Percentiles rank a stretch among this genome's conserved stretches.
phyloP scores from a whole-genome alignment of 2,113 vertebrate genomes.

The Ornithorhynchus anatinus region DNA sequence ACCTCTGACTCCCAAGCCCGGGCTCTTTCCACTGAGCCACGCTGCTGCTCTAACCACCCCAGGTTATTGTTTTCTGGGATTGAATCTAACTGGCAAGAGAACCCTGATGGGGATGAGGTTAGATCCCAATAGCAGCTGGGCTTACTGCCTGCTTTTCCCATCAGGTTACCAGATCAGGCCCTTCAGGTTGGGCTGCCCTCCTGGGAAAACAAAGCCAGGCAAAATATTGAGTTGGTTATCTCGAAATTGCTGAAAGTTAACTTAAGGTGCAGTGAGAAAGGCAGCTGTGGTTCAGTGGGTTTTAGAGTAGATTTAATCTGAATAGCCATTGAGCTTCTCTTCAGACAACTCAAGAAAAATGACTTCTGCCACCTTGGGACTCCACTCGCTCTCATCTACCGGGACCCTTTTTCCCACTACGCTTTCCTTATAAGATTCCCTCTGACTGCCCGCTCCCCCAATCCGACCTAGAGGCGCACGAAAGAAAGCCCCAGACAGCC shows the following conservation, averaged over 20 bases:
- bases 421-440: background rate
- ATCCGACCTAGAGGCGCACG: no score
- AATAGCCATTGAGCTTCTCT: background rate
- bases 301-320: background rate
- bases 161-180: background rate
- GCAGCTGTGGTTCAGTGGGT: background rate
- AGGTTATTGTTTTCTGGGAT: conserved; percentile 64
- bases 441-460: background rate
- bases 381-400: background rate
- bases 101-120: background rate
- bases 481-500: background rate
- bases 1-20: no score
- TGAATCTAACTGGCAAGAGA: conserved; percentile 20
- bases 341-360: background rate
- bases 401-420: background rate
- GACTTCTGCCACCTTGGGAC: background rate
- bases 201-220: background rate
- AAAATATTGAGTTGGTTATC: no score
- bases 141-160: background rate
- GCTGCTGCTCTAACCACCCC: conserved; percentile 51
- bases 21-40: conserved; percentile 46
- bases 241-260: no score
- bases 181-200: no score
- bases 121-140: background rate
- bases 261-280: no score